Conservation (phyloP, 2,888 invertebrate species). For the Dusona sp. region DNA sequence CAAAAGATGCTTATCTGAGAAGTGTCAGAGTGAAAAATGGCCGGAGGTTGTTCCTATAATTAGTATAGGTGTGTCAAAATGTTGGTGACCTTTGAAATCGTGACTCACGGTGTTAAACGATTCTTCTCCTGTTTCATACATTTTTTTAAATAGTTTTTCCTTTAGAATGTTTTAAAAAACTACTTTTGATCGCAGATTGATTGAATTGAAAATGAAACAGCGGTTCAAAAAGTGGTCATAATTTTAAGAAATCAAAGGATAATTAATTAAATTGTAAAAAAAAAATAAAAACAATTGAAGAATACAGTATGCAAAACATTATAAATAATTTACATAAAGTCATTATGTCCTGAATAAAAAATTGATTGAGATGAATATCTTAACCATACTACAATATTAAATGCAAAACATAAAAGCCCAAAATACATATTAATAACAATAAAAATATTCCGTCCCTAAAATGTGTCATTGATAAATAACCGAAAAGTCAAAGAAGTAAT, state of each 20-base stretch:
- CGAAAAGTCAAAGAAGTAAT: neutral
- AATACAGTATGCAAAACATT: neutral
- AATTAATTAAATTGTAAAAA: too few relatives aligned
- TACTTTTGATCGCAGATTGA: neutral
- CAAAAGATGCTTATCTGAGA: conserved; percentile 74
- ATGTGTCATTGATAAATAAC: neutral
- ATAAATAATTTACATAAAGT: neutral
- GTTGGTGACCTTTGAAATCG: conserved; percentile 27
- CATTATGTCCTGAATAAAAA: neutral
- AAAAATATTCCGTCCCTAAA: neutral
- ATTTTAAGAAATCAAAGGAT: too few relatives aligned
- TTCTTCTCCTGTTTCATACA: neutral
- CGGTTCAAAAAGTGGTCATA: too few relatives aligned
- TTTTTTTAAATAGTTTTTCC: neutral
- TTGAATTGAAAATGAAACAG: neutral
- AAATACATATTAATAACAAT: neutral
- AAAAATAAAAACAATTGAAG: neutral
- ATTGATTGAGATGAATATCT: neutral
- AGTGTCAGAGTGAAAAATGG: conserved; percentile 60
- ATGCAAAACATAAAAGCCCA: neutral
- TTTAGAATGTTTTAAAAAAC: neutral
- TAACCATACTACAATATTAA: neutral
- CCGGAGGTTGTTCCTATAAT: conserved; percentile 74
- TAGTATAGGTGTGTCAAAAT: conserved; percentile 47
- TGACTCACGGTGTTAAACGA: neutral